Conservation (phyloP, 2,797 vertebrate species). For the Linurgus olivaceus region DNA sequence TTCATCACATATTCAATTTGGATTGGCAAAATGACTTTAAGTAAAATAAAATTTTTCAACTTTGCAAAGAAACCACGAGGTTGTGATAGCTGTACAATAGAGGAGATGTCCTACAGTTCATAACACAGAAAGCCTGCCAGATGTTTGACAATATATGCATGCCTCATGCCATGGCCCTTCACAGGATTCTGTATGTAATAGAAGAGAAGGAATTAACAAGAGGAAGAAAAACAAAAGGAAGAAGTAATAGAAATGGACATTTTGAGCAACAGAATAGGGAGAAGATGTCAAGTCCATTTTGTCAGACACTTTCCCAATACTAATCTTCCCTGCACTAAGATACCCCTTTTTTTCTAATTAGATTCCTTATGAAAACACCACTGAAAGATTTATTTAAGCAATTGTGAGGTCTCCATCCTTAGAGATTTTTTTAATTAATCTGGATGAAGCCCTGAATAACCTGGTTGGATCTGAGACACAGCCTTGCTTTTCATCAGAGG, state of each 20-base stretch:
- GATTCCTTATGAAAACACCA: not conserved
- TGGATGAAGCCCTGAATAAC: not conserved
- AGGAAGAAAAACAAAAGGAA: conserved; percentile 16
- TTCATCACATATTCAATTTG: not conserved
- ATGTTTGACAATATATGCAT: not conserved
- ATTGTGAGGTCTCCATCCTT: not conserved
- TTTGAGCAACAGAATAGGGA: conserved; percentile 6
- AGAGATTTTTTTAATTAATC: not conserved
- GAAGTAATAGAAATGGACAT: conserved; percentile 14
- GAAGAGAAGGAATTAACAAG: not conserved
- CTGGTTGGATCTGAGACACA: not conserved
- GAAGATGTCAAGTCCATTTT: conserved; percentile 40
- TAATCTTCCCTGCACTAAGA: not conserved
- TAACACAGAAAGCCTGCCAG: not conserved
- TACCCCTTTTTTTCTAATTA: not conserved
- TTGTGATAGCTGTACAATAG: not conserved
- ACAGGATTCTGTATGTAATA: not conserved
- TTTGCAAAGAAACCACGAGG: not conserved
- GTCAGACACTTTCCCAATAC: not conserved
- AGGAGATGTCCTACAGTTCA: not conserved
- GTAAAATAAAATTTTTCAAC: not conserved
- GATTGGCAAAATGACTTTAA: not conserved
- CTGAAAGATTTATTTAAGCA: not conserved
- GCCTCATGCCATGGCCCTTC: not conserved
- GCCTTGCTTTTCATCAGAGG: not conserved